These are phyloP conservation scores for Palythoa grandis DNA, from an alignment of 92 coral and sea anemone genomes.

Conservation along the genomic window DNA sequence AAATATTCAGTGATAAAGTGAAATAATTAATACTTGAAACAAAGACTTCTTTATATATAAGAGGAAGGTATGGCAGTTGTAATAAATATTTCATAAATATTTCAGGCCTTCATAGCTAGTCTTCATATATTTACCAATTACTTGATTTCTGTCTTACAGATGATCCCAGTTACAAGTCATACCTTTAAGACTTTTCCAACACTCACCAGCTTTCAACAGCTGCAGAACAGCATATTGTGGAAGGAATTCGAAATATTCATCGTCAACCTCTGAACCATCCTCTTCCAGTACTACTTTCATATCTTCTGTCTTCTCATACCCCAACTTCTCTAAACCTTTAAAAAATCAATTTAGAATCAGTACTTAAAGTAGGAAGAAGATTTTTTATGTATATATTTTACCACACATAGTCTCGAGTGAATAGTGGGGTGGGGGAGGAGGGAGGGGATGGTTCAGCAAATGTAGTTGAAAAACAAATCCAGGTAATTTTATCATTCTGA, in stretches of 20 bases:
- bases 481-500: constrained; percentile 10
- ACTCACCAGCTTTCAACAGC: constrained; percentile 50
- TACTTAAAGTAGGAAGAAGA: constrained; percentile 14
- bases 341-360: constrained; percentile 22
- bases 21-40: constrained; percentile 23
- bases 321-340: constrained; percentile 28
- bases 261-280: constrained; percentile 65
- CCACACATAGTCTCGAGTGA: neutral
- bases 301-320: constrained; percentile 33
- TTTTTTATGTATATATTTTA: constrained; percentile 12
- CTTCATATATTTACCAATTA: constrained; percentile 18
- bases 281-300: constrained; percentile 47
- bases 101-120: constrained; percentile 26
- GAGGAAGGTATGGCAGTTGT: constrained; percentile 27
- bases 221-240: constrained; percentile 49
- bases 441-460: constrained; percentile 22
- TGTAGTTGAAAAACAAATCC: constrained; percentile 16
- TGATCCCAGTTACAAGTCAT: constrained; percentile 19
- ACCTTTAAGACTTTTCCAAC: constrained; percentile 44
- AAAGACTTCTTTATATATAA: constrained; percentile 4
- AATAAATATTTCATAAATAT: constrained; percentile 6
- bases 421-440: constrained; percentile 7
- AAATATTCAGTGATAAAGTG: neutral
- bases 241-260: constrained; percentile 57
- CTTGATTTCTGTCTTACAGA: neutral